Evolutionary conservation across 2,113 vertebrate species (phyloP).

Genomic region (Lepidothrix coronata): DNA sequence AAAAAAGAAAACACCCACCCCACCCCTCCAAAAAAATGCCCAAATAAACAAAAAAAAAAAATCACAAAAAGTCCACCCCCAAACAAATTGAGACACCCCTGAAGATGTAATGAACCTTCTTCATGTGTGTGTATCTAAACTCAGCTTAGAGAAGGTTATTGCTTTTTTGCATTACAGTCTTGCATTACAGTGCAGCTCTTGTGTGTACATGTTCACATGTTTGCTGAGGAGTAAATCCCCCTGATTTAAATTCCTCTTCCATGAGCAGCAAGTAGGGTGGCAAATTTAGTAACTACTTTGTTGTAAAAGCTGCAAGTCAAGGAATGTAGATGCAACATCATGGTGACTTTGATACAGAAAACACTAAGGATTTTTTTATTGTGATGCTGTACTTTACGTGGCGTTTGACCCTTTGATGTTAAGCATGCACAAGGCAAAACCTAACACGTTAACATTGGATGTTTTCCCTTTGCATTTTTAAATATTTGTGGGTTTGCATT

Average conservation of each 20-base stretch:
- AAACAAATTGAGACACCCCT: accelerated
- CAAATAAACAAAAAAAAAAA: neutral
- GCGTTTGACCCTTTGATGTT: neutral
- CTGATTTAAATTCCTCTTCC: neutral
- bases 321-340: neutral
- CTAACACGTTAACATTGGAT: neutral
- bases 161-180: neutral
- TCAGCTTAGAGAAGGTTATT: neutral
- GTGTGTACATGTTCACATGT: neutral
- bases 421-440: neutral
- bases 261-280: neutral
- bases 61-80: neutral
- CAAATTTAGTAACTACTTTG: neutral
- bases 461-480: neutral
- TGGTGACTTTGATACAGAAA: neutral
- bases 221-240: neutral
- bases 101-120: neutral
- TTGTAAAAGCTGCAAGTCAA: neutral
- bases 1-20: neutral
- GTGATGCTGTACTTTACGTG: neutral
- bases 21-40: neutral
- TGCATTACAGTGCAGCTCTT: neutral
- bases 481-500: neutral
- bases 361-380: neutral
- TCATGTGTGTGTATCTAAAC: neutral